Conservation (phyloP, 2,113 vertebrate species). For the Neomonachus schauinslandi region DNA sequence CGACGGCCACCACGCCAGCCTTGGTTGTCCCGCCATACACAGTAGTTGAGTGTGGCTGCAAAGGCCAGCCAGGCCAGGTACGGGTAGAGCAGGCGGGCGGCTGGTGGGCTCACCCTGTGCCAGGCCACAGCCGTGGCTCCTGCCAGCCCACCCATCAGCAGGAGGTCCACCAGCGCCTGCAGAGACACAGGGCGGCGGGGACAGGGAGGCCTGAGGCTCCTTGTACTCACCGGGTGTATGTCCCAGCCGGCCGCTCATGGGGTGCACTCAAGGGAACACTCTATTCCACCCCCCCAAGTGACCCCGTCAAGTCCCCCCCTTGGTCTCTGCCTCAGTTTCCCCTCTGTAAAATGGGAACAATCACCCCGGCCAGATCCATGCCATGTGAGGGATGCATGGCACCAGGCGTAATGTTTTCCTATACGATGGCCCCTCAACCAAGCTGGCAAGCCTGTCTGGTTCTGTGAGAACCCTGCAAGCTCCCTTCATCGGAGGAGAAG, state of each 20-base stretch:
- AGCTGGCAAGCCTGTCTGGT: accelerated
- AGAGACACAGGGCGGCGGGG: not conserved
- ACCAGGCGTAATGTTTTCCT: too few relatives aligned
- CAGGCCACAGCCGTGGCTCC: constrained; percentile 84
- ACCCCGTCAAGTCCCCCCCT: not conserved
- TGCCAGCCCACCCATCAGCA: constrained; percentile 78
- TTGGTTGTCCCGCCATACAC: constrained; percentile 85
- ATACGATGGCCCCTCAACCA: not conserved
- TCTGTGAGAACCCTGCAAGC: not conserved
- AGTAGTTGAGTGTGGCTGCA: constrained; percentile 85
- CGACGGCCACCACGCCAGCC: not conserved
- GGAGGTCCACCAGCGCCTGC: constrained; percentile 85
- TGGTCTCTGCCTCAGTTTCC: not conserved
- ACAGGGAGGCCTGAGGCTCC: not conserved
- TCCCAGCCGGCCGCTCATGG: not conserved
- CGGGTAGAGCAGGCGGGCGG: constrained; percentile 87
- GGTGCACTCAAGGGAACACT: accelerated
- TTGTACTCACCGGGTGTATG: accelerated
- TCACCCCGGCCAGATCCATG: not conserved
- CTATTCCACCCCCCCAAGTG: not conserved
- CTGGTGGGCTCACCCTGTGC: constrained; percentile 84
- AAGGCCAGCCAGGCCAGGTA: constrained; percentile 89
- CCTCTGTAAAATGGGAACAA: not conserved
- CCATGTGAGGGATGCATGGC: not conserved
- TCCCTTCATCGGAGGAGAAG: not conserved